phyloP scores from a whole-genome alignment of 2,888 invertebrate genomes.

The Trilocha varians region DNA sequence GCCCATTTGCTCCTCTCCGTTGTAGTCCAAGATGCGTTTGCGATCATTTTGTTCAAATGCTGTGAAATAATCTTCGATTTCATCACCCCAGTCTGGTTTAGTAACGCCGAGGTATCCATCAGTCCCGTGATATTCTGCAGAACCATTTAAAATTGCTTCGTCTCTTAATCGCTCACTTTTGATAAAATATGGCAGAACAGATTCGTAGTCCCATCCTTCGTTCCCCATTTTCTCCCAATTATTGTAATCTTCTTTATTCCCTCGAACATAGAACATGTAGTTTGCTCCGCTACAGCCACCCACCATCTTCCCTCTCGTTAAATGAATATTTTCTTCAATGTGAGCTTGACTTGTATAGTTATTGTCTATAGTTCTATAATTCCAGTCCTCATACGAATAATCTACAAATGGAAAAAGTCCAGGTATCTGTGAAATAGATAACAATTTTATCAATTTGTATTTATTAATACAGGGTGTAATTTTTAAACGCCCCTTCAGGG shows the following conservation, averaged over 20 bases:
- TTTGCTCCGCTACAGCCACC: conserved; percentile 78
- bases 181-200: conserved; percentile 27
- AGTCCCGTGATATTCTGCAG: conserved; percentile 11
- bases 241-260: conserved; percentile 75
- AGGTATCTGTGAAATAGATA: conserved; percentile 24
- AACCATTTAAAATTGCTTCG: conserved; percentile 12
- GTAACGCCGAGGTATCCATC: conserved; percentile 17
- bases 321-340: conserved; percentile 14
- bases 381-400: conserved; percentile 20
- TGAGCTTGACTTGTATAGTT: conserved; percentile 19
- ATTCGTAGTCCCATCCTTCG: too few species aligned
- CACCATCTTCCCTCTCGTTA: conserved; percentile 75
- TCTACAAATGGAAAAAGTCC: conserved; percentile 19
- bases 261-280: conserved; percentile 76
- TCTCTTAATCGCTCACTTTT: too few species aligned
- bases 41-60: conserved; percentile 17
- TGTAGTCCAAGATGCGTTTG: too few species aligned
- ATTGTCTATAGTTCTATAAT: conserved; percentile 18
- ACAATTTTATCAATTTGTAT: too few species aligned
- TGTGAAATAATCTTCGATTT: conserved; percentile 8
- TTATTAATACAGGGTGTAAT: too few species aligned
- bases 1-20: conserved; percentile 24
- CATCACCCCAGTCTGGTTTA: conserved; percentile 7
- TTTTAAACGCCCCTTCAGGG: too few species aligned
- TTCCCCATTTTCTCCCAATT: conserved; percentile 71